Evolutionary conservation across 2,797 vertebrate genomes (phyloP).

Genomic region (Dicrostonyx torquatus): DNA sequence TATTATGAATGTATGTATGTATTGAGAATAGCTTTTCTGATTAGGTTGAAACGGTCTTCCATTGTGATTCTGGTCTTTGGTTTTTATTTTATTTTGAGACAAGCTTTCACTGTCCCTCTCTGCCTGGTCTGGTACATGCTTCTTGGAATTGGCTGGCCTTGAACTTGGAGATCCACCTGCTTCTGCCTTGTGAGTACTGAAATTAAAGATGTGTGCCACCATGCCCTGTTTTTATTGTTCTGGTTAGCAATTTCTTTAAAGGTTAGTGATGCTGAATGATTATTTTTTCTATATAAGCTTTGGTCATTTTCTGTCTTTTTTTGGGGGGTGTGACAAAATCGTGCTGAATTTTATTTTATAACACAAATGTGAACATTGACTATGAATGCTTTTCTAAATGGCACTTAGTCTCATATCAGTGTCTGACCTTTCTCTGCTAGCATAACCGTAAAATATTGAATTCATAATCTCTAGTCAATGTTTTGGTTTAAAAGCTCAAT

Average conservation of each 20-base stretch:
- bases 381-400: not conserved
- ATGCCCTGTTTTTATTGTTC: not conserved
- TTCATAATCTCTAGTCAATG: not conserved
- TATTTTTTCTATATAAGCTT: not conserved
- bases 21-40: not conserved
- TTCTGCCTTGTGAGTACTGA: not conserved
- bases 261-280: not conserved
- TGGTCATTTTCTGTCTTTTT: not conserved
- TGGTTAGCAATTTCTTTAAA: not conserved
- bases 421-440: conserved; percentile 11
- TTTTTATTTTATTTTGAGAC: not conserved
- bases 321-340: not conserved
- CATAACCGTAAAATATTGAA: not conserved
- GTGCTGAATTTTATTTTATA: not conserved
- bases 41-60: not conserved
- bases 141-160: not conserved
- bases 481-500: conserved; percentile 33
- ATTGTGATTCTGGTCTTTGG: not conserved
- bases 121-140: not conserved
- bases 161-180: not conserved
- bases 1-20: not conserved
- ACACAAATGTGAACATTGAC: not conserved
- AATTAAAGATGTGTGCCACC: not conserved
- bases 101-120: not conserved
- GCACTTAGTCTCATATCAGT: not conserved